Evolutionary conservation across 2,888 invertebrate genomes (phyloP).

Genomic region (Orchestes rusci): DNA sequence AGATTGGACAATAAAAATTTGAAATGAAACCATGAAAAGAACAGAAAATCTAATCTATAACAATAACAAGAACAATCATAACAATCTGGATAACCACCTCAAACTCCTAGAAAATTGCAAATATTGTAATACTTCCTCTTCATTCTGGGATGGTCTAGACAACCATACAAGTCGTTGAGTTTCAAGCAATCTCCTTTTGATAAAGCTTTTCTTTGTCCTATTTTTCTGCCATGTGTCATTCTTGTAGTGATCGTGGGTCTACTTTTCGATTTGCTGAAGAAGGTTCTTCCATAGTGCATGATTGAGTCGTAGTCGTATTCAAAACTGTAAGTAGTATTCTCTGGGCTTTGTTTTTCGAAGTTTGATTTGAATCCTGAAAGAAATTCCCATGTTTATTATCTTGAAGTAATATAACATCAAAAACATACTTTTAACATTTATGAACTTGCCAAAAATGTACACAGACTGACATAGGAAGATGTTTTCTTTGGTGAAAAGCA

Average conservation of each 20-base stretch:
- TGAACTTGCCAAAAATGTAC: too few species aligned
- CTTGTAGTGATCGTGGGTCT: slow-evolving; percentile 57
- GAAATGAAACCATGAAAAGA: too few species aligned
- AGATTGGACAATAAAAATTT: too few species aligned
- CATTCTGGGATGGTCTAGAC: slow-evolving; percentile 46
- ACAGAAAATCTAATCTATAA: too few species aligned
- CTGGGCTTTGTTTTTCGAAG: slow-evolving; percentile 57
- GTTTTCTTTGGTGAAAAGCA: background rate
- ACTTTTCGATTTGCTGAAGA: slow-evolving; percentile 55
- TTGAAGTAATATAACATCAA: background rate
- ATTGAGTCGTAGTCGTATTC: slow-evolving; percentile 72
- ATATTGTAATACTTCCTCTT: slow-evolving; percentile 50
- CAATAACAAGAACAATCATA: background rate
- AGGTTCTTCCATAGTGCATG: slow-evolving; percentile 69
- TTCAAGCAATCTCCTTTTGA: slow-evolving; percentile 62
- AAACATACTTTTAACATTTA: background rate
- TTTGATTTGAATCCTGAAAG: slow-evolving; percentile 52
- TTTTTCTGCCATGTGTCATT: slow-evolving; percentile 46
- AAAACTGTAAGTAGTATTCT: slow-evolving; percentile 58
- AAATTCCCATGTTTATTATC: slow-evolving; percentile 1
- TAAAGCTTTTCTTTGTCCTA: slow-evolving; percentile 57
- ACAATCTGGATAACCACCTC: slow-evolving; percentile 17
- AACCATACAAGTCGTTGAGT: slow-evolving; percentile 60
- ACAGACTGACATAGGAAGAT: too few species aligned
- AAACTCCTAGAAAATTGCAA: slow-evolving; percentile 49